Evolutionary conservation across 2,797 vertebrate genomes (phyloP).

Genomic region (Monodelphis domestica): DNA sequence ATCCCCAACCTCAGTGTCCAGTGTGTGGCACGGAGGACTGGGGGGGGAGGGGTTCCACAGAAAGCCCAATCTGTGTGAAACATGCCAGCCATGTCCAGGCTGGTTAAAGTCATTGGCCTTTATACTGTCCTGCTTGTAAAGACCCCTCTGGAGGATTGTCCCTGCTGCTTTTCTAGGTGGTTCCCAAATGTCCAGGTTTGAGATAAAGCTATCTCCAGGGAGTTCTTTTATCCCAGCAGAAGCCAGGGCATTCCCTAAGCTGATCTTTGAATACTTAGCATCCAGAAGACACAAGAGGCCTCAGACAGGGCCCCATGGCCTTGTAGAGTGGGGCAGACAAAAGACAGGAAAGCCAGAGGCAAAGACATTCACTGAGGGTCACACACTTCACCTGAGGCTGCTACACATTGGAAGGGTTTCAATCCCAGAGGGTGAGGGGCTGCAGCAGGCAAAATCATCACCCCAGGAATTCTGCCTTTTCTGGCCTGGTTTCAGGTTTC

Average conservation of each 20-base stretch:
- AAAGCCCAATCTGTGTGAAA: neutral
- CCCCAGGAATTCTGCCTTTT: neutral
- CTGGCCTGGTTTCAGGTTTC: neutral
- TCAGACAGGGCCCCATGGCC: neutral
- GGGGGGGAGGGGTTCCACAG: neutral
- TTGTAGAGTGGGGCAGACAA: neutral
- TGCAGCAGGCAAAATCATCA: neutral
- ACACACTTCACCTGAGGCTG: neutral
- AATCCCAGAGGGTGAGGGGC: neutral
- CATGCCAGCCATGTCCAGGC: neutral
- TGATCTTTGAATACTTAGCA: neutral
- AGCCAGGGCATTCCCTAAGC: neutral
- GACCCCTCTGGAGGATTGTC: neutral
- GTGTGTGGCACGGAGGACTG: neutral
- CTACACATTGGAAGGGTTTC: neutral
- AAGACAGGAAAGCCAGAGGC: neutral
- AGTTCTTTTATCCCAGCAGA: neutral
- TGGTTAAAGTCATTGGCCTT: neutral
- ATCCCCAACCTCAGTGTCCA: neutral
- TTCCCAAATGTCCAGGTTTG: neutral
- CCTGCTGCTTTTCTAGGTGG: neutral
- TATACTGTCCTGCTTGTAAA: neutral
- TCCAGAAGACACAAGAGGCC: neutral
- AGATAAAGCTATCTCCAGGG: neutral
- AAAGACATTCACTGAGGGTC: neutral